A percentile compares a stretch with the other conserved stretches of the same genome.
Conservation (phyloP, 2,113 vertebrate genomes). For the Suncus etruscus region DNA sequence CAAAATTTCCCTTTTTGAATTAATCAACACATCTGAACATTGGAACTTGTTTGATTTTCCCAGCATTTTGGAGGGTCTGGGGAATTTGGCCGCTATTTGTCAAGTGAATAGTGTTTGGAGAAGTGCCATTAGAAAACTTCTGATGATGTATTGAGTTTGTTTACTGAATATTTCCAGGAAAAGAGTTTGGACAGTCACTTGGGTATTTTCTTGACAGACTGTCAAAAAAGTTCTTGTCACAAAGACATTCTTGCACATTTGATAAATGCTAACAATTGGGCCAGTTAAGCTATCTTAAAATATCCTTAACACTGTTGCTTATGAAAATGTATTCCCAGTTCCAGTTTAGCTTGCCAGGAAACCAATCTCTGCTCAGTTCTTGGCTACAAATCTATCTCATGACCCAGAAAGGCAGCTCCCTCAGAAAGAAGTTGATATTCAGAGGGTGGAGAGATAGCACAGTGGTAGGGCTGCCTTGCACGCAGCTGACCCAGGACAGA, state of each 20-base stretch:
- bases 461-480: too few relatives aligned
- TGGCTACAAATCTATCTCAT: not conserved
- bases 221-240: constrained; percentile 50
- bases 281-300: constrained; percentile 47
- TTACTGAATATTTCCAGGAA: constrained; percentile 65
- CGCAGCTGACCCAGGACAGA: too few relatives aligned
- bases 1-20: constrained; percentile 58
- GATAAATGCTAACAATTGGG: constrained; percentile 40
- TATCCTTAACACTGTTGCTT: constrained; percentile 37
- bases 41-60: constrained; percentile 67
- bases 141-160: not conserved
- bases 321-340: constrained; percentile 42
- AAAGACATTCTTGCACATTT: constrained; percentile 44
- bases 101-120: constrained; percentile 23
- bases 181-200: constrained; percentile 57
- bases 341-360: constrained; percentile 54
- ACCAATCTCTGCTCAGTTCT: constrained; percentile 40
- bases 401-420: constrained; percentile 17
- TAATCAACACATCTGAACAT: constrained; percentile 64
- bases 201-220: constrained; percentile 43
- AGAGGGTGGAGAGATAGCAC: too few relatives aligned
- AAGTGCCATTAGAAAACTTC: constrained; percentile 6
- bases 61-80: constrained; percentile 38
- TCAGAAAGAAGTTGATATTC: constrained; percentile 35
- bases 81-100: constrained; percentile 46